Evolutionary conservation across 53 echinoderm and acorn worm species (phyloP), one percentile per base, ranked within the genome.

Genomic region (Temnopleurus reevesii): DNA sequence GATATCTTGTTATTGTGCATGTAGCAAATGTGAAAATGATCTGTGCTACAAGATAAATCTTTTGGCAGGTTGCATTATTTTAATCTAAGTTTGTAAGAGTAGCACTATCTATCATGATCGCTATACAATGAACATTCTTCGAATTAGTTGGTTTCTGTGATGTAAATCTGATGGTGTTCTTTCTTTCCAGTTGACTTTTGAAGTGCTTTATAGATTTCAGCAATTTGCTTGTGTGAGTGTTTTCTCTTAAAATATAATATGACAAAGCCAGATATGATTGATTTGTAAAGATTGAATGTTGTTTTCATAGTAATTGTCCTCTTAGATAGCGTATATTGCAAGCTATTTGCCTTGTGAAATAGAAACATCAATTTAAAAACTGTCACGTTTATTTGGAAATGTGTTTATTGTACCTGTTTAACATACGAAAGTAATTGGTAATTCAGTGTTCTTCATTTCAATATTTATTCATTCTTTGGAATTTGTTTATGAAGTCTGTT

Each of bases 141-240:
- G n/a, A n/a, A n/a, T n/a, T n/a, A n/a, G n/a, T n/a, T n/a, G n/a
- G n/a, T n/a, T n/a, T n/a, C n/a, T n/a, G n/a, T n/a, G n/a, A n/a
- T n/a, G n/a, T n/a, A n/a, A n/a, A n/a, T n/a, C n/a, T n/a, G n/a
- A n/a, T n/a, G n/a, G n/a, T n/a, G n/a, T n/a, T n/a, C n/a, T n/a
- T n/a, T n/a, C n/a, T 63, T 17, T 58, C 1, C 18, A 0, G 13
- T 63, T 35, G 17, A 12, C 41, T 71, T 43, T 71, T 71, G 71
- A 71, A n/a, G 71, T 71, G 71, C 41, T 71, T 38, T 19, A 19
- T 71, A 71, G 71, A 71, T 41, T 41, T n/a, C n/a, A 71, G 21
- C 34, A 30, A 61, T 19, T 66, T 36, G 71, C 36, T 38, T n/a
- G 71, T 71, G 71, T 71, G 71, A 71, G 71, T 71, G 71, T 71